These are phyloP conservation scores for Columba livia DNA, from an alignment of 2,113 vertebrate species.

Conservation along the genomic window DNA sequence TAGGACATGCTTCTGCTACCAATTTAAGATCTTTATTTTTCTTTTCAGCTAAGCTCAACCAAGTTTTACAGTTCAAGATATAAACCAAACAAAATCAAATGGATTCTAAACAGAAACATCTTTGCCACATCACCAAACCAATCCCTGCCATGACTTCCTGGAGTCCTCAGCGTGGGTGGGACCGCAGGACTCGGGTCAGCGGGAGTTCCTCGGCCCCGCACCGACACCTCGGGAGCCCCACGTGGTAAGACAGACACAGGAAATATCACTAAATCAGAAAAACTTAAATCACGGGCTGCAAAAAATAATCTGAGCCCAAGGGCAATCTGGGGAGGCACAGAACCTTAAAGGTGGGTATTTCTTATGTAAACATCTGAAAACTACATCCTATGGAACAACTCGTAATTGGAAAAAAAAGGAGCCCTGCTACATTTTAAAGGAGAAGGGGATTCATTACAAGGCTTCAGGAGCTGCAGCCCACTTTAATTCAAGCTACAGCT, in stretches of 20 bases:
- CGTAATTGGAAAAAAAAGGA: background rate
- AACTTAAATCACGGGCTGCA: background rate
- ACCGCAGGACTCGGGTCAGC: background rate
- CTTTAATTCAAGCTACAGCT: background rate
- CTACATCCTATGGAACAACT: background rate
- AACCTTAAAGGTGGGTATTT: background rate
- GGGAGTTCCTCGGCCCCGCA: background rate
- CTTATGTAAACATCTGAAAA: background rate
- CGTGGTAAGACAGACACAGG: background rate
- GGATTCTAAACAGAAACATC: background rate
- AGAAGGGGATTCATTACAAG: background rate
- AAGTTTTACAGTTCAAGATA: background rate
- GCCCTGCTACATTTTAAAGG: background rate
- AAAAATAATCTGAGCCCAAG: background rate
- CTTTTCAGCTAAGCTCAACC: background rate
- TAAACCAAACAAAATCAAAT: background rate
- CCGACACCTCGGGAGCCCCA: background rate
- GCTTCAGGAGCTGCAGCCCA: background rate
- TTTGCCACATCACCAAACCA: conserved; percentile 41
- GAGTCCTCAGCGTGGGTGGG: conserved; percentile 11
- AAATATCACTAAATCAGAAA: background rate
- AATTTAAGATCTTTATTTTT: background rate
- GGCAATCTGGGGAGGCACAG: background rate
- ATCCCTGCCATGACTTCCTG: conserved; percentile 35
- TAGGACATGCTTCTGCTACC: background rate